These are phyloP conservation scores for Seladonia tumulorum DNA, from an alignment of 2,888 invertebrate genomes.

Conservation along the genomic window DNA sequence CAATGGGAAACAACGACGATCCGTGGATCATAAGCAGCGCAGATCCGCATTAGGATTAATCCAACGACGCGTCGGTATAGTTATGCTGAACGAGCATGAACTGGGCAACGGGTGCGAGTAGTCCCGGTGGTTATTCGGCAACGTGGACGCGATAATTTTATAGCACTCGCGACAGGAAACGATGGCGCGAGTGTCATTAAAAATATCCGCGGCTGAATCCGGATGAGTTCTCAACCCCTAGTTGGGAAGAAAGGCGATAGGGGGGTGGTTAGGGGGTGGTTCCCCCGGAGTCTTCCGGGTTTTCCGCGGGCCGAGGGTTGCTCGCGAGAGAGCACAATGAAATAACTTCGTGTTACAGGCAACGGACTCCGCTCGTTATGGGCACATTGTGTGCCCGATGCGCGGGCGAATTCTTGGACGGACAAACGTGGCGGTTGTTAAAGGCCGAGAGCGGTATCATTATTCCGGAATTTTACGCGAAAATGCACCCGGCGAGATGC, in stretches of 20 bases:
- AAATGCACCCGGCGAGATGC: conserved; percentile 25
- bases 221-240: conserved; percentile 71
- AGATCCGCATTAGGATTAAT: neutral
- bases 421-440: conserved; percentile 43
- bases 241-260: conserved; percentile 50
- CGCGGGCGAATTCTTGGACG: conserved; percentile 34
- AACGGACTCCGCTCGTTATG: conserved; percentile 38
- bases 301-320: conserved; percentile 15
- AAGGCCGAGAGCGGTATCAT: conserved; percentile 38
- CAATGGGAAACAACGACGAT: neutral
- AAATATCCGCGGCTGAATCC: conserved; percentile 73
- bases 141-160: conserved; percentile 46
- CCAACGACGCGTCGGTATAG: neutral
- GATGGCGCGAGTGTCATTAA: conserved; percentile 68
- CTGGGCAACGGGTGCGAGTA: conserved; percentile 40
- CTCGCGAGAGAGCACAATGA: conserved; percentile 49
- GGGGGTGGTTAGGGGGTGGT: neutral
- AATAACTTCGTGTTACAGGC: conserved; percentile 60
- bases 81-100: neutral
- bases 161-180: conserved; percentile 21
- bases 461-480: conserved; percentile 50
- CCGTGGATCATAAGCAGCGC: neutral
- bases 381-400: conserved; percentile 26
- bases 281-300: conserved; percentile 1
- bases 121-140: conserved; percentile 30